Percentiles rank a stretch among this genome's conserved stretches.
Conservation (phyloP, 2,113 vertebrate species). For the Empidonax traillii region DNA sequence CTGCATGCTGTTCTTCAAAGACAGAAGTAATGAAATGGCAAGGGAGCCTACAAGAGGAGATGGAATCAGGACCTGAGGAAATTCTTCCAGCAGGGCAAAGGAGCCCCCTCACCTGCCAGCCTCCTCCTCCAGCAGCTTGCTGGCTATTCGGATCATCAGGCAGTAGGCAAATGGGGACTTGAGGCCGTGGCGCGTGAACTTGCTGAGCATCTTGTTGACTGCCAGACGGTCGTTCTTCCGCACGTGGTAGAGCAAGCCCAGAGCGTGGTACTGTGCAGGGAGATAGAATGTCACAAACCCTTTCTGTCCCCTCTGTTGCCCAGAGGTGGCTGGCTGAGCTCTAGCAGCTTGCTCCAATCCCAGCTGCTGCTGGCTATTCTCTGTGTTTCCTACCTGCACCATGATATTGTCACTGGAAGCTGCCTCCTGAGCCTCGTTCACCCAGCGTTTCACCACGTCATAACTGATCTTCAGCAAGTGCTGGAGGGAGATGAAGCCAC, state of each 20-base stretch:
- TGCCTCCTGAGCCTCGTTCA: constrained; percentile 83
- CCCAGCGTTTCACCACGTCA: constrained; percentile 84
- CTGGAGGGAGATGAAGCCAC: constrained; percentile 43
- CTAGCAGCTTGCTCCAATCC: neutral
- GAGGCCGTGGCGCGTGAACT: constrained; percentile 79
- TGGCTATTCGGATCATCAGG: constrained; percentile 83
- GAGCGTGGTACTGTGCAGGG: constrained; percentile 75
- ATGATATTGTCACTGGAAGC: constrained; percentile 84
- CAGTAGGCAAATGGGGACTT: constrained; percentile 84
- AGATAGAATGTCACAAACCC: neutral
- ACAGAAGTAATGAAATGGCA: neutral
- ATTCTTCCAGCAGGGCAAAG: neutral
- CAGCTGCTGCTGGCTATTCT: neutral
- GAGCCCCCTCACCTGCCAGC: constrained; percentile 70
- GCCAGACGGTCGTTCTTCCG: constrained; percentile 82
- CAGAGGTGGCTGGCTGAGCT: neutral
- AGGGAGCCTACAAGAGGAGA: neutral
- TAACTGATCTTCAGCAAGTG: constrained; percentile 82
- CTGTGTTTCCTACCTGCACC: constrained; percentile 76
- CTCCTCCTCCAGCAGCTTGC: constrained; percentile 82
- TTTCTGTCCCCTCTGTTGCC: neutral
- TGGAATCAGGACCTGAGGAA: neutral
- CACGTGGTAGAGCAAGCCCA: constrained; percentile 82
- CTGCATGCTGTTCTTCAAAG: neutral
- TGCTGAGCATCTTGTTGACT: constrained; percentile 84